Evolutionary conservation across 2,113 vertebrate genomes (phyloP), one percentile per base, ranked within the genome.

Genomic region (Vulpes vulpes): DNA sequence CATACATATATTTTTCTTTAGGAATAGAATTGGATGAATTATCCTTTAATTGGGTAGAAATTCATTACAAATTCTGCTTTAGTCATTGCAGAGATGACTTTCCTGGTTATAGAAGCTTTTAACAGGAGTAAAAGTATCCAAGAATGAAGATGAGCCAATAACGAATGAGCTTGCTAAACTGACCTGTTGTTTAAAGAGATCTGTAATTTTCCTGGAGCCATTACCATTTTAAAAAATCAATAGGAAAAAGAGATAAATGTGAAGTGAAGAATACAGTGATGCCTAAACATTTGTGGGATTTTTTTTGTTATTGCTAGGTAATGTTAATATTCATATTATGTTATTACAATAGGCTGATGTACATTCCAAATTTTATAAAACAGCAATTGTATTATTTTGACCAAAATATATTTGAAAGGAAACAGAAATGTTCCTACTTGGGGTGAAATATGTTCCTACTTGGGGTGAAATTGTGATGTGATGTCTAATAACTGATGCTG

Each of bases 31-130:
- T 74, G 80, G 53, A 16, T 8, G 25, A n/a, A 38, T 35, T 82
- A 27, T 5, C 51, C 35, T 74, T 87, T 93, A 65, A 94, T 74
- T 65, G 53, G 27, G 19, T 88, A 82, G 84, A 2, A 88, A 86
- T 89, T 60, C 73, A 90, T 60, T 65, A 17, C 0, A 11, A 22
- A 74, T 69, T 94, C 64, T 97, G 55, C 85, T 38, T 69, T 80
- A 30, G 22, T 51, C 89, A n/a, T 84, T 25, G 32, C 38, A 17
- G 6, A 20, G 92, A 38, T 96, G 95, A 89, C 69, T 97, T 92
- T 93, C 64, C 81, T 93, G 69, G 69, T 93, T 92, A 27, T 60
- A 32, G 60, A 85, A 62, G 92, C 91, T 49, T 80, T 96, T 81
- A 8, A 3, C 4, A 19, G 49, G 51, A 69, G 7, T 69, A 69